phyloP scores from a whole-genome alignment of 2,113 vertebrate species.

The Cichladusa arquata region DNA sequence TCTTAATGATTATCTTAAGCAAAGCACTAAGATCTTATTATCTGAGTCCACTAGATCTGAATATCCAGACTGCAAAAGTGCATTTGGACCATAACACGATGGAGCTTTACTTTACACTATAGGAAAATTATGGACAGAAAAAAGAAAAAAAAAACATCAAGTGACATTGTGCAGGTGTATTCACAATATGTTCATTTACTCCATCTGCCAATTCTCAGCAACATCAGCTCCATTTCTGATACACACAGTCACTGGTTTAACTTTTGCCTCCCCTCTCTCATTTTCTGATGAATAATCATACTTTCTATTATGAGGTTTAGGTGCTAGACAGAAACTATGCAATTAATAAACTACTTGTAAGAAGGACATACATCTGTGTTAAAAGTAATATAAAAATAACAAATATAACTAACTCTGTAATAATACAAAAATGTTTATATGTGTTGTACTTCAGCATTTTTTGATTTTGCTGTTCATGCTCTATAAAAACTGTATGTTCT shows the following conservation, averaged over 20 bases:
- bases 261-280: background rate
- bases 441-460: background rate
- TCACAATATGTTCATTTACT: background rate
- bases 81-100: fast-evolving
- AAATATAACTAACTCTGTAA: background rate
- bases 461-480: background rate
- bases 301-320: background rate
- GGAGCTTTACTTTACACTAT: background rate
- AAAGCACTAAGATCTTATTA: background rate
- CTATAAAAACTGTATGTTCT: background rate
- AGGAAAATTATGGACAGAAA: background rate
- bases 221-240: background rate
- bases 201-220: background rate
- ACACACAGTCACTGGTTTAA: background rate
- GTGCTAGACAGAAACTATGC: background rate
- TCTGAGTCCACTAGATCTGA: background rate
- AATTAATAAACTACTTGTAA: background rate
- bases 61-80: background rate
- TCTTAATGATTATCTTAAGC: background rate
- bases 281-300: background rate
- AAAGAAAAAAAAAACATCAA: background rate
- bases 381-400: background rate
- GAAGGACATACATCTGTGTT: background rate
- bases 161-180: background rate
- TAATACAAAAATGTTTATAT: background rate